Percentiles rank a stretch among this genome's conserved stretches.
phyloP scores from a whole-genome alignment of 2,113 vertebrate genomes.

The Geococcyx californianus region DNA sequence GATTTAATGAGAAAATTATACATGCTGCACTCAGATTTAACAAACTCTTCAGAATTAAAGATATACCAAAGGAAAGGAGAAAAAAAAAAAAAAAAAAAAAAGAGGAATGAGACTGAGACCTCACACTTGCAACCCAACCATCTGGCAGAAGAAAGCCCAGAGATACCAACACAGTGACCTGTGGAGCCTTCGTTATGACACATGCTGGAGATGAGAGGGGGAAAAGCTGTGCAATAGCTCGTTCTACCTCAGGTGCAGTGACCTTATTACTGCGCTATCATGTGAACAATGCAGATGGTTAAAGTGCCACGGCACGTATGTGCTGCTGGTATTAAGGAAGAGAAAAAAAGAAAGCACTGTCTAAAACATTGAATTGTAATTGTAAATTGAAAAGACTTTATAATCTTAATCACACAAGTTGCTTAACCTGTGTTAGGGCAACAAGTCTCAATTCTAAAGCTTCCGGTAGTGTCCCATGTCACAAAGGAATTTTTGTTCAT shows the following conservation, averaged over 20 bases:
- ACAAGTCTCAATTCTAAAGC: neutral
- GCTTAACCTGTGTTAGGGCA: neutral
- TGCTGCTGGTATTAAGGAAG: neutral
- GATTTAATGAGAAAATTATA: slow-evolving; percentile 77
- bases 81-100: neutral
- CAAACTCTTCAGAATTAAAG: slow-evolving; percentile 62
- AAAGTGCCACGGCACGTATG: neutral
- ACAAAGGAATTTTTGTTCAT: neutral
- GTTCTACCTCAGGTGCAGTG: neutral
- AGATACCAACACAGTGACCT: neutral
- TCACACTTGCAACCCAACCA: slow-evolving; percentile 13
- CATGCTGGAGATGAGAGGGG: neutral
- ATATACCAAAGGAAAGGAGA: slow-evolving; percentile 1
- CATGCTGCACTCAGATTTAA: slow-evolving; percentile 65
- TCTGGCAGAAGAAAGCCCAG: slow-evolving; percentile 23
- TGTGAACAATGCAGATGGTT: neutral
- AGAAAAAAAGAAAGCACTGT: neutral
- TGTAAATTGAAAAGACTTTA: neutral
- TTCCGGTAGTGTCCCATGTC: neutral
- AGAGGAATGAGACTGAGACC: neutral
- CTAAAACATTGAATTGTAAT: neutral
- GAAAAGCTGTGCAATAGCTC: neutral
- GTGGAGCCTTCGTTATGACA: neutral
- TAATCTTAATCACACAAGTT: neutral
- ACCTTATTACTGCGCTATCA: neutral